These are phyloP conservation scores for Lanistes nyassanus DNA, from an alignment of 1,140 invertebrate genomes.

Conservation along the genomic window DNA sequence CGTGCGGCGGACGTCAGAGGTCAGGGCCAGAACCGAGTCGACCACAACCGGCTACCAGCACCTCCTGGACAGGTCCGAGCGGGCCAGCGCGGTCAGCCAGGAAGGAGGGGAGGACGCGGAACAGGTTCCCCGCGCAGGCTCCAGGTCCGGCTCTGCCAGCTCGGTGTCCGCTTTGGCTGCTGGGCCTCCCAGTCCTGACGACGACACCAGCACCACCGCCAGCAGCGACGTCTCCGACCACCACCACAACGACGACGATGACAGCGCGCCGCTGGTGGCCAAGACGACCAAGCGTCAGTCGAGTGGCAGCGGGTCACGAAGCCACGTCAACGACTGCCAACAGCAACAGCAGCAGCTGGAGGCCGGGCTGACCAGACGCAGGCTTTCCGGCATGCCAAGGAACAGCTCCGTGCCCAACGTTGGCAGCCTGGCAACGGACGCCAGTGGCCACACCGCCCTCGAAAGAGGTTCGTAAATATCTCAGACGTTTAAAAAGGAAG, in stretches of 20 bases:
- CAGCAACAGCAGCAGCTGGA: slow-evolving; percentile 1
- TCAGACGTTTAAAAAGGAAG: too few species aligned
- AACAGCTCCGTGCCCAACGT: slow-evolving; percentile 13
- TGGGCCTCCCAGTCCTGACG: too few species aligned
- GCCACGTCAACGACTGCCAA: not conserved
- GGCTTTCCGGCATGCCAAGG: not conserved
- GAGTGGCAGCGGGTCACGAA: not conserved
- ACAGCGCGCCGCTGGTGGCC: too few species aligned
- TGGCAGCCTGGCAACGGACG: not conserved
- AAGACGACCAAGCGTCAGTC: too few species aligned
- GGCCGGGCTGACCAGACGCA: not conserved
- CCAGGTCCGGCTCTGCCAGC: slow-evolving; percentile 11
- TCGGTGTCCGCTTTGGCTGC: not conserved
- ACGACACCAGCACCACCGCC: too few species aligned
- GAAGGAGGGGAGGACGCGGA: not conserved
- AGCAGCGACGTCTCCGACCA: too few species aligned
- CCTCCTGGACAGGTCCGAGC: not conserved
- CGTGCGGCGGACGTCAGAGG: too few species aligned
- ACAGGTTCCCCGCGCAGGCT: not conserved
- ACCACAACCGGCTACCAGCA: slow-evolving; percentile 1
- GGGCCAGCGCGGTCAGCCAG: not conserved
- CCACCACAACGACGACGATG: too few species aligned
- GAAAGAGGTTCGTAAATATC: not conserved
- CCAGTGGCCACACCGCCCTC: not conserved
- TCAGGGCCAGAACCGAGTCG: not conserved